These are phyloP conservation scores for Syrmaticus mikado DNA, from an alignment of 2,113 vertebrate species.

Conservation along the genomic window DNA sequence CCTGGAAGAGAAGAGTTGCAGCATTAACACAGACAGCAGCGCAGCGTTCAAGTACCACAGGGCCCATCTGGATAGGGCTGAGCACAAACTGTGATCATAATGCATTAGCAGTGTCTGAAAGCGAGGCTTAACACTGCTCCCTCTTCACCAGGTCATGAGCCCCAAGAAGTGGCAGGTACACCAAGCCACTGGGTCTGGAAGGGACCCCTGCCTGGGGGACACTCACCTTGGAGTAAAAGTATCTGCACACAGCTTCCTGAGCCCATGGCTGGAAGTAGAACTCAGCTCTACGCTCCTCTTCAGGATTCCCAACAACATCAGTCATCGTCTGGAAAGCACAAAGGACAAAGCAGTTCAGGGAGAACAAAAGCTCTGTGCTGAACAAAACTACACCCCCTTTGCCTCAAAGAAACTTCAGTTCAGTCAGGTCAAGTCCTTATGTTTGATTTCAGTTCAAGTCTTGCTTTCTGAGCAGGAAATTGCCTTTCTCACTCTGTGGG, in stretches of 20 bases:
- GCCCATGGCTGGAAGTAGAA: constrained; percentile 99
- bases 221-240: constrained; percentile 97
- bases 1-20: constrained; percentile 74
- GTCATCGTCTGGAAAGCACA: constrained; percentile 91
- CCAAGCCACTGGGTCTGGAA: not conserved
- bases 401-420: not conserved
- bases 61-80: not conserved
- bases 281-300: constrained; percentile 96
- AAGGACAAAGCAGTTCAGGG: not conserved
- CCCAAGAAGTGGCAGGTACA: fast-evolving
- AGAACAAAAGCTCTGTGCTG: not conserved
- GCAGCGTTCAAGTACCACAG: not conserved
- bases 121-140: not conserved
- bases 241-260: constrained; percentile 96
- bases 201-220: fast-evolving
- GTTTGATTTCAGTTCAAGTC: not conserved
- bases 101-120: not conserved
- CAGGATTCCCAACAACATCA: constrained; percentile 96
- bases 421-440: not conserved
- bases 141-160: not conserved
- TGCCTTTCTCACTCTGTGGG: constrained; percentile 2
- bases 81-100: not conserved
- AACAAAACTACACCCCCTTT: not conserved
- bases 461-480: not conserved
- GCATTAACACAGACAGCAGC: not conserved